These are phyloP conservation scores for Peromyscus californicus DNA, from an alignment of 2,113 vertebrate genomes.

Conservation along the genomic window DNA sequence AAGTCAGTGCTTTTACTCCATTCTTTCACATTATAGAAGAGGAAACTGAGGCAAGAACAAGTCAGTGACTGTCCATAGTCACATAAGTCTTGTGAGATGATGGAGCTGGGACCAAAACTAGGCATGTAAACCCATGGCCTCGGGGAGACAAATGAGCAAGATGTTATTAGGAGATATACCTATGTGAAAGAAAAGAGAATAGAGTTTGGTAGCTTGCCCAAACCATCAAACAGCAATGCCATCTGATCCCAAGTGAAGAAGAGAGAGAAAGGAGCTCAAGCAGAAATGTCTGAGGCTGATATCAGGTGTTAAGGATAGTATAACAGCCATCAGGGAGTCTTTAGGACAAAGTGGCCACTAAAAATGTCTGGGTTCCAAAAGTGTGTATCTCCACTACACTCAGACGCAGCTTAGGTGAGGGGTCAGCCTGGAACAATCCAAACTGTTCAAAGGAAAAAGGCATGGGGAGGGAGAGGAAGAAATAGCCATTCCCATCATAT, in stretches of 20 bases:
- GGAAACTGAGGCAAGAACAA: constrained; percentile 15
- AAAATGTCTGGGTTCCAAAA: background rate
- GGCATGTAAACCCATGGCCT: background rate
- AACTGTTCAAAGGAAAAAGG: background rate
- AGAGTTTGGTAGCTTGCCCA: background rate
- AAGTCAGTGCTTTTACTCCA: background rate
- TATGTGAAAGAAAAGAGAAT: background rate
- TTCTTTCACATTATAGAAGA: constrained; percentile 7
- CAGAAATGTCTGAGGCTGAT: background rate
- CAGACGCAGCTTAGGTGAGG: background rate
- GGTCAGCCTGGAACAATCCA: background rate
- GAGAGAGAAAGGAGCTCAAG: background rate
- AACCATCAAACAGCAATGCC: background rate
- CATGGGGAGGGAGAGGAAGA: background rate
- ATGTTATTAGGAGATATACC: background rate
- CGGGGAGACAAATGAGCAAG: background rate
- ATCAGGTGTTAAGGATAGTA: background rate
- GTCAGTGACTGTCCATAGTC: background rate
- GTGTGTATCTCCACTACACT: background rate
- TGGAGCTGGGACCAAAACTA: background rate
- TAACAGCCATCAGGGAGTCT: background rate
- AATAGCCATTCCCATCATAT: background rate
- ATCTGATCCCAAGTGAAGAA: background rate
- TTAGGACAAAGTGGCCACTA: background rate
- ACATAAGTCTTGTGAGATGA: background rate